These are phyloP conservation scores for Nezara viridula DNA, from an alignment of 2,888 invertebrate genomes.

Conservation along the genomic window DNA sequence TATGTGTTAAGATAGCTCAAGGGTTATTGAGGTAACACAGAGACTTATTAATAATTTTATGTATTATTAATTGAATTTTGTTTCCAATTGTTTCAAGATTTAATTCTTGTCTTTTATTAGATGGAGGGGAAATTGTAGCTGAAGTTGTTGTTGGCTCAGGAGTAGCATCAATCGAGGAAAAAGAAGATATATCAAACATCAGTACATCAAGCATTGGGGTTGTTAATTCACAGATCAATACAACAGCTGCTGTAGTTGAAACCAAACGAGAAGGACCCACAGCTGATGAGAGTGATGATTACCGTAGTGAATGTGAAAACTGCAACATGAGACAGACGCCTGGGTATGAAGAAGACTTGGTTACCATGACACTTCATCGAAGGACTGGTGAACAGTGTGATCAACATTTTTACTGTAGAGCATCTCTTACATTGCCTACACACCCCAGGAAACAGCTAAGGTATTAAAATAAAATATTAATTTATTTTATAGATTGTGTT, in stretches of 20 bases:
- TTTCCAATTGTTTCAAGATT: neutral
- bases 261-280: constrained; percentile 14
- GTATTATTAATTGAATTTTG: neutral
- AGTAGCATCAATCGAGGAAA: neutral
- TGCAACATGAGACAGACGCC: constrained; percentile 79
- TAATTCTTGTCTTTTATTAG: neutral
- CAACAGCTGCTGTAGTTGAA: constrained; percentile 31
- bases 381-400: constrained; percentile 68
- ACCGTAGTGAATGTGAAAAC: constrained; percentile 87
- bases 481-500: too few relatives aligned
- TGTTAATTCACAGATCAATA: neutral
- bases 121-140: neutral
- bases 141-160: constrained; percentile 16
- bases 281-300: constrained; percentile 77
- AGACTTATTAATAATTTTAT: neutral
- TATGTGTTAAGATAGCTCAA: too few relatives aligned
- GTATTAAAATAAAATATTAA: constrained; percentile 67
- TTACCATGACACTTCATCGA: constrained; percentile 79
- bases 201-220: neutral
- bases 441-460: constrained; percentile 73
- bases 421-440: constrained; percentile 74
- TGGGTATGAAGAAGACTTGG: constrained; percentile 74
- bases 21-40: too few relatives aligned
- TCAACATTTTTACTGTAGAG: constrained; percentile 63
- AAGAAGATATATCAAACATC: constrained; percentile 43